phyloP scores from a whole-genome alignment of 2,888 invertebrate genomes.

The Chydorus sphaericus region DNA sequence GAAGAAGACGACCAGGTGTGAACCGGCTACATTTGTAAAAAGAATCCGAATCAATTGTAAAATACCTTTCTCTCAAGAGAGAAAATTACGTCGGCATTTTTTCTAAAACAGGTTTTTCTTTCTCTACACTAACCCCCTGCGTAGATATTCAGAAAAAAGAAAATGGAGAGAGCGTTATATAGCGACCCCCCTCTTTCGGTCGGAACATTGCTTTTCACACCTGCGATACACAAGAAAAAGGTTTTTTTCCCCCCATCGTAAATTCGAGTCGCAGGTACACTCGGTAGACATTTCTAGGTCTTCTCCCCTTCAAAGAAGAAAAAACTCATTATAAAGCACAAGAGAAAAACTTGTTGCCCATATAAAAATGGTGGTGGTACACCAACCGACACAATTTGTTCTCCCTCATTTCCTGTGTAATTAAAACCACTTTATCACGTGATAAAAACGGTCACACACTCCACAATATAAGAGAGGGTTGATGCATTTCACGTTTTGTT shows the following conservation, averaged over 20 bases:
- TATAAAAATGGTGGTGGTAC: not conserved
- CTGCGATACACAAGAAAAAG: no score
- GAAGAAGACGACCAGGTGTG: no score
- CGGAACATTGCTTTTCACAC: conserved; percentile 7
- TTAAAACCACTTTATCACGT: conserved; percentile 1
- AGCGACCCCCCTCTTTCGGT: not conserved
- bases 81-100: not conserved
- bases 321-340: not conserved
- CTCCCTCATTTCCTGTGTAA: not conserved
- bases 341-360: not conserved
- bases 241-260: no score
- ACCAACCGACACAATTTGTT: not conserved
- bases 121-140: not conserved
- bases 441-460: no score
- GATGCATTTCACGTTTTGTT: not conserved
- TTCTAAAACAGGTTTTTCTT: not conserved
- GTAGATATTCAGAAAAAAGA: not conserved
- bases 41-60: not conserved
- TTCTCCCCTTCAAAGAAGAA: not conserved
- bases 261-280: no score
- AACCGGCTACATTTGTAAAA: no score
- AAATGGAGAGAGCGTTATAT: not conserved
- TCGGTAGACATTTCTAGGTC: no score
- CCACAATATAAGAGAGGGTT: conserved; percentile 1
- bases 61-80: not conserved